Conservation (phyloP, 2,797 vertebrate species). For the Thunnus albacares region DNA sequence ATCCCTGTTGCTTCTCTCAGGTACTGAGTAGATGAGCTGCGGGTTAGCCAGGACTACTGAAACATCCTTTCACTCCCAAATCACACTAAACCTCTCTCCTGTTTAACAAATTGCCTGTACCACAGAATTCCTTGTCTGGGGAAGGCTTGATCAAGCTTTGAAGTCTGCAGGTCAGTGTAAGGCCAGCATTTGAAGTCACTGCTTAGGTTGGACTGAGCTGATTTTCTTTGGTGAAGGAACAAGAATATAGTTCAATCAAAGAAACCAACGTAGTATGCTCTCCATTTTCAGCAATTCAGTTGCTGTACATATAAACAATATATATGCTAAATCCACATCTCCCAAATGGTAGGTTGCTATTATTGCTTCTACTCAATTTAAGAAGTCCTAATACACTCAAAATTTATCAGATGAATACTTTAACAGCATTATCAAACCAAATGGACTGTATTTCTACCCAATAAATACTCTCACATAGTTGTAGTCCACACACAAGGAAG, state of each 20-base stretch:
- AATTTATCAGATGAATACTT: not conserved
- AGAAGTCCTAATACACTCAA: not conserved
- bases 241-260: constrained; percentile 41
- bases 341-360: not conserved
- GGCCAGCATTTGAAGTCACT: constrained; percentile 81
- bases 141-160: constrained; percentile 84
- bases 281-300: constrained; percentile 15
- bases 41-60: constrained; percentile 77
- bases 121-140: constrained; percentile 80
- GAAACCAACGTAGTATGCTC: not conserved
- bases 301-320: not conserved
- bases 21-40: constrained; percentile 70
- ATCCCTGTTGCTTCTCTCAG: constrained; percentile 48
- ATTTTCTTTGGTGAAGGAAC: constrained; percentile 61
- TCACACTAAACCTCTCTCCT: constrained; percentile 80
- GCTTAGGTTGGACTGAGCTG: constrained; percentile 64
- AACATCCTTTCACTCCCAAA: constrained; percentile 78
- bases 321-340: not conserved
- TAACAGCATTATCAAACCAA: not conserved
- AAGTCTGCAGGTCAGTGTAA: constrained; percentile 85
- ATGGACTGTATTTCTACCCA: not conserved
- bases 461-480: constrained; percentile 20
- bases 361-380: not conserved
- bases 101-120: constrained; percentile 85
- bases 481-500: constrained; percentile 32